Percentiles rank a stretch among this genome's conserved stretches.
Conservation (phyloP, 1,140 invertebrate genomes). For the Drosophila ironensis region DNA sequence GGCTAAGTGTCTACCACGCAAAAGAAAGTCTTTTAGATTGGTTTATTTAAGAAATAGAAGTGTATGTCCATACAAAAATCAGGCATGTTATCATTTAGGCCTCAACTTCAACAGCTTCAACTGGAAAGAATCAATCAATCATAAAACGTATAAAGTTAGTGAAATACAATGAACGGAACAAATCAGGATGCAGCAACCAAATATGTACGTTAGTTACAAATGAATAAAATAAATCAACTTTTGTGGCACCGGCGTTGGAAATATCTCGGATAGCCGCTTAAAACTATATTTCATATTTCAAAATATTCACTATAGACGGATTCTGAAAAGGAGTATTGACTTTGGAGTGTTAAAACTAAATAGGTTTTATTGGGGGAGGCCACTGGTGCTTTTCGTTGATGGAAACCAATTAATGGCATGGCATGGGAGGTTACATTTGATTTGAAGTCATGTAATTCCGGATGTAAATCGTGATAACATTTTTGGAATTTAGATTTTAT, state of each 20-base stretch:
- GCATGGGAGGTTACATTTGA: background rate
- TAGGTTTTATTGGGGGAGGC: background rate
- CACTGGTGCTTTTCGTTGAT: background rate
- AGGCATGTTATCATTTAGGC: conserved; percentile 81
- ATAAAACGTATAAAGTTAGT: conserved; percentile 78
- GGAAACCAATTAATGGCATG: background rate
- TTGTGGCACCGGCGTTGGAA: conserved; percentile 10
- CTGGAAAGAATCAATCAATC: conserved; percentile 81
- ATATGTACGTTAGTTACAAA: conserved; percentile 61
- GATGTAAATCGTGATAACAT: too few species aligned
- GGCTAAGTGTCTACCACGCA: conserved; percentile 65
- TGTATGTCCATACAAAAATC: conserved; percentile 79
- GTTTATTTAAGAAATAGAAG: conserved; percentile 71
- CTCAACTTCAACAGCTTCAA: conserved; percentile 82
- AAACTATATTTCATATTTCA: background rate
- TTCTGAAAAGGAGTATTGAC: too few species aligned
- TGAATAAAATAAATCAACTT: conserved; percentile 31
- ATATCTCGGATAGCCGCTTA: background rate
- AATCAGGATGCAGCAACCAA: conserved; percentile 59
- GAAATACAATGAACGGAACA: conserved; percentile 71
- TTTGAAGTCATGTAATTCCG: too few species aligned
- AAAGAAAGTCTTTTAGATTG: conserved; percentile 66
- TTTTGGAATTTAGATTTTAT: too few species aligned
- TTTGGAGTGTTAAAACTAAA: too few species aligned
- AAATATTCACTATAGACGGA: too few species aligned